These are phyloP conservation scores for Theocolax elegans DNA, from an alignment of 1,140 invertebrate genomes.

Conservation along the genomic window DNA sequence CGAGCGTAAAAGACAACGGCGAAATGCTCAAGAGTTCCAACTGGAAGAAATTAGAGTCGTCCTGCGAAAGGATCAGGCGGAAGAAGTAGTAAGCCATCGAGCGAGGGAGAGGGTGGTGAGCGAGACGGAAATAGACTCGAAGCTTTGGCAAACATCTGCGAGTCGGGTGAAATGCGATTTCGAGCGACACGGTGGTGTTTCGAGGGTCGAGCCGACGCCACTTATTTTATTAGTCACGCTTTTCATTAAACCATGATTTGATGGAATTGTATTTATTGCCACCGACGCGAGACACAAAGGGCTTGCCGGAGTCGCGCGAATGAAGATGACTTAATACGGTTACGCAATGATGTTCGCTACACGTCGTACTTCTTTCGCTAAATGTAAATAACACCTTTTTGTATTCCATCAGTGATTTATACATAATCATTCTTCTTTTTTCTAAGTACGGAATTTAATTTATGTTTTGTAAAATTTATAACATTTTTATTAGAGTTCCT, in stretches of 20 bases:
- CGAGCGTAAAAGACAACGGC: background rate
- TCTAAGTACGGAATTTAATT: too few species aligned
- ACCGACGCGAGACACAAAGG: conserved; percentile 18
- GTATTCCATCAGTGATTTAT: too few species aligned
- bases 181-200: background rate
- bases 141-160: conserved; percentile 46
- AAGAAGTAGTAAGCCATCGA: conserved; percentile 25
- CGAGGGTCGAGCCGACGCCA: conserved; percentile 42
- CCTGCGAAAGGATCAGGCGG: conserved; percentile 44
- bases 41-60: conserved; percentile 36
- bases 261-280: conserved; percentile 60
- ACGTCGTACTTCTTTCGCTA: background rate
- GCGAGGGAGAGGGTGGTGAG: background rate
- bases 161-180: conserved; percentile 29
- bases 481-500: too few species aligned
- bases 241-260: conserved; percentile 60
- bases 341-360: background rate
- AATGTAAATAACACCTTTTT: too few species aligned
- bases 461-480: too few species aligned
- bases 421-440: too few species aligned
- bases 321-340: background rate
- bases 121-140: conserved; percentile 30
- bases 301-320: background rate
- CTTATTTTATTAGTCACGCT: conserved; percentile 63
- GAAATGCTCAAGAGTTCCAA: background rate